Conservation (phyloP, 2,888 invertebrate genomes). For the Nomada fucata region DNA sequence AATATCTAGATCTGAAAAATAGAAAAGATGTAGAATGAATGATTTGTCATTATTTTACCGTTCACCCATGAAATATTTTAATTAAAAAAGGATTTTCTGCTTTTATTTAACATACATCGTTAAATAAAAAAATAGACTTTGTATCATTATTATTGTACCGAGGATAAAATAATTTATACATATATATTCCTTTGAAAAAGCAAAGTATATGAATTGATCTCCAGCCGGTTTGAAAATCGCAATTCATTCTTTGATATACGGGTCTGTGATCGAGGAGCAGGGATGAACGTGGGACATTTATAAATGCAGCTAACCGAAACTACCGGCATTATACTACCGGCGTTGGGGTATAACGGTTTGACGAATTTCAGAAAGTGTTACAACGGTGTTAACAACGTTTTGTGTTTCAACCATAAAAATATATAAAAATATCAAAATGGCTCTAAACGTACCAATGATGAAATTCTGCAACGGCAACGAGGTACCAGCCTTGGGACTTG, state of each 20-base stretch:
- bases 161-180: too few relatives aligned
- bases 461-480: constrained; percentile 84
- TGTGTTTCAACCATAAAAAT: not conserved
- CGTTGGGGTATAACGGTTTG: not conserved
- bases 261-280: constrained; percentile 11
- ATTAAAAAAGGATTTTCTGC: not conserved
- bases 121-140: too few relatives aligned
- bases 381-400: not conserved
- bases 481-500: constrained; percentile 85
- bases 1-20: not conserved
- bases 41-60: not conserved
- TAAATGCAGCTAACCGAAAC: constrained; percentile 44
- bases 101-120: not conserved
- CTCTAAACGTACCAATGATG: constrained; percentile 78
- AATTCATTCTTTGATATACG: constrained; percentile 5
- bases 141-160: too few relatives aligned
- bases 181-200: too few relatives aligned
- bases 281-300: constrained; percentile 41
- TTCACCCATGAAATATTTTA: not conserved
- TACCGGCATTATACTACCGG: constrained; percentile 24
- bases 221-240: not conserved
- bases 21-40: not conserved
- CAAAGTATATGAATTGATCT: not conserved
- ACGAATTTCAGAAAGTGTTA: not conserved
- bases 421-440: constrained; percentile 68